A percentile compares a stretch with the other conserved stretches of the same genome.
These are phyloP conservation scores for Nothocercus julius DNA, from an alignment of 2,113 vertebrate genomes.

Conservation along the genomic window DNA sequence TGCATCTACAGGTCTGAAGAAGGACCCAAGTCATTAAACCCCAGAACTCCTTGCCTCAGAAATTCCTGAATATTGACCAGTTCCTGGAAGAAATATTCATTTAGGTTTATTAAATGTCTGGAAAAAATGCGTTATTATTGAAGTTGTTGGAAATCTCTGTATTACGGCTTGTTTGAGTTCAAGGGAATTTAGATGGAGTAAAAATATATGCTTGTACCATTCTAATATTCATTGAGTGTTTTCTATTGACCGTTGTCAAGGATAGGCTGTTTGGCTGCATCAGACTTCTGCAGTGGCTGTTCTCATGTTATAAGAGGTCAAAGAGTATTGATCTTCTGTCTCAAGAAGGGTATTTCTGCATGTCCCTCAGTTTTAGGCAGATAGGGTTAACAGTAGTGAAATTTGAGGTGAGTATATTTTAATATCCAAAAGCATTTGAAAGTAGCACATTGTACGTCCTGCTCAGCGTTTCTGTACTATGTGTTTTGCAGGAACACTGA, in stretches of 20 bases:
- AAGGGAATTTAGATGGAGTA: not conserved
- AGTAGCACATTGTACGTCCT: not conserved
- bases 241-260: not conserved
- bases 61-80: too few relatives aligned
- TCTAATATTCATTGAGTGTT: not conserved
- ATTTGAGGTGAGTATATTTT: not conserved
- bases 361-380: not conserved
- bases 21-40: too few relatives aligned
- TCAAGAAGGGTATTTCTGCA: not conserved
- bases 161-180: not conserved
- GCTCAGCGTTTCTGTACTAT: not conserved
- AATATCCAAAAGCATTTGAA: not conserved
- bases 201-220: fast-evolving
- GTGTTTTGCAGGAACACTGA: not conserved
- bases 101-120: not conserved
- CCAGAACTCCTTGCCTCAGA: too few relatives aligned
- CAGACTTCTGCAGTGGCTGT: not conserved
- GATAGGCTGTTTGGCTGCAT: not conserved
- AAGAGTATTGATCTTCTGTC: not conserved
- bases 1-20: not conserved
- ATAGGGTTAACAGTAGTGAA: not conserved
- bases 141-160: not conserved
- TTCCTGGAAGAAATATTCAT: too few relatives aligned
- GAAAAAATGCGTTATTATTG: not conserved
- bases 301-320: not conserved